Evolutionary conservation across 2,113 vertebrate species (phyloP).

Genomic region (Girardinichthys multiradiatus): DNA sequence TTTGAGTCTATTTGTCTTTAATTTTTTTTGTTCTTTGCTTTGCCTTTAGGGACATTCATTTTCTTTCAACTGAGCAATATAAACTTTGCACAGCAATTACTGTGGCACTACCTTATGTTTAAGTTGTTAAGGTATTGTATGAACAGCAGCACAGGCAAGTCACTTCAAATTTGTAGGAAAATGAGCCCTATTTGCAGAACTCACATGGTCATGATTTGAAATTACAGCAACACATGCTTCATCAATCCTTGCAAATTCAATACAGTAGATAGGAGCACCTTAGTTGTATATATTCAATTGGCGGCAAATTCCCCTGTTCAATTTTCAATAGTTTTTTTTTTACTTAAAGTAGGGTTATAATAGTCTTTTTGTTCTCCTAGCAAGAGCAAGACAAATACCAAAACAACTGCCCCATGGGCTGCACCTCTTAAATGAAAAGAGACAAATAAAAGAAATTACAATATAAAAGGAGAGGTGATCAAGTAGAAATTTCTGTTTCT

Average conservation of each 20-base stretch:
- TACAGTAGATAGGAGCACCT: conserved; percentile 56
- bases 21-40: conserved; percentile 1
- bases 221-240: conserved; percentile 60
- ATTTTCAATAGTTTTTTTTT: conserved; percentile 50
- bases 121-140: conserved; percentile 60
- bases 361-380: conserved; percentile 17
- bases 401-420: conserved; percentile 51
- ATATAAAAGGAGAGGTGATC: conserved; percentile 69
- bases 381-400: conserved; percentile 46
- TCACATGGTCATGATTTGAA: conserved; percentile 63
- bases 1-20: conserved; percentile 14
- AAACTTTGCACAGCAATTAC: conserved; percentile 40
- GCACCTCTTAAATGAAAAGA: conserved; percentile 39
- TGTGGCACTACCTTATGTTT: conserved; percentile 47
- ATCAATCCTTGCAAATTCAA: conserved; percentile 67
- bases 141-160: conserved; percentile 55
- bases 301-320: conserved; percentile 61
- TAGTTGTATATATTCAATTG: conserved; percentile 68
- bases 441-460: conserved; percentile 17
- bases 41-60: conserved; percentile 28
- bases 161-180: conserved; percentile 64
- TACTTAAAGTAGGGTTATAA: conserved; percentile 55
- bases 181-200: conserved; percentile 73
- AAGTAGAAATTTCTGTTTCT: conserved; percentile 61
- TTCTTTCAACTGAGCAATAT: conserved; percentile 20